phyloP scores from a whole-genome alignment of 1,140 invertebrate species.

The Galendromus occidentalis region DNA sequence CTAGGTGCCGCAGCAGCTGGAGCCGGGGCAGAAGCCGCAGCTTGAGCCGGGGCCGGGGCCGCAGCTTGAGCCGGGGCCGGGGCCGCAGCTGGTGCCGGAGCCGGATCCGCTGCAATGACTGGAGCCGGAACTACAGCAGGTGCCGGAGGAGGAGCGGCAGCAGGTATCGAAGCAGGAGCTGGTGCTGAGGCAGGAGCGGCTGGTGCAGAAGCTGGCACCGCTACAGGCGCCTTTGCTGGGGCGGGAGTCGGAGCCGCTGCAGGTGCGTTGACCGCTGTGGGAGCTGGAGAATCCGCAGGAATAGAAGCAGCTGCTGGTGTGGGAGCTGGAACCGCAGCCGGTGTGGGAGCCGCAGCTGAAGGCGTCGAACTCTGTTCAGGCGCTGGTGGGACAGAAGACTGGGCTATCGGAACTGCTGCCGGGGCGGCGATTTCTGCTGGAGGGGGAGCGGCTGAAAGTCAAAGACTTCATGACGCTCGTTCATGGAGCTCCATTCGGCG shows the following conservation, averaged over 20 bases:
- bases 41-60: conserved; percentile 20
- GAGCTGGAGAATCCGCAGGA: background rate
- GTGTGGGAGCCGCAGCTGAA: background rate
- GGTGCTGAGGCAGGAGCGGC: background rate
- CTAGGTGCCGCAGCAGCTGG: too few species aligned
- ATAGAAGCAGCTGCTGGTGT: background rate
- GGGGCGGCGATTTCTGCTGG: background rate
- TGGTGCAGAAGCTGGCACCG: background rate
- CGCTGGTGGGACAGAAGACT: background rate
- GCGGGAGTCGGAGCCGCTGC: background rate
- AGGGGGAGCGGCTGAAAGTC: conserved; percentile 10
- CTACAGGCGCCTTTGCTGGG: background rate
- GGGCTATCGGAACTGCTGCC: background rate
- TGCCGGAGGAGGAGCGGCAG: background rate
- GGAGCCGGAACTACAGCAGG: background rate
- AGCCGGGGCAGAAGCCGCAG: too few species aligned
- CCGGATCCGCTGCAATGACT: conserved; percentile 11
- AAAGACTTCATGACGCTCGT: conserved; percentile 10
- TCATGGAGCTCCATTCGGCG: too few species aligned
- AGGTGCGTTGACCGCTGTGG: background rate
- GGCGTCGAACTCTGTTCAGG: background rate
- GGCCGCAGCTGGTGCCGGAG: conserved; percentile 19
- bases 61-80: conserved; percentile 22
- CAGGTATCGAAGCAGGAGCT: background rate
- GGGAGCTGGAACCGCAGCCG: background rate